Conservation (phyloP, 2,797 vertebrate species). For the Anableps anableps region DNA sequence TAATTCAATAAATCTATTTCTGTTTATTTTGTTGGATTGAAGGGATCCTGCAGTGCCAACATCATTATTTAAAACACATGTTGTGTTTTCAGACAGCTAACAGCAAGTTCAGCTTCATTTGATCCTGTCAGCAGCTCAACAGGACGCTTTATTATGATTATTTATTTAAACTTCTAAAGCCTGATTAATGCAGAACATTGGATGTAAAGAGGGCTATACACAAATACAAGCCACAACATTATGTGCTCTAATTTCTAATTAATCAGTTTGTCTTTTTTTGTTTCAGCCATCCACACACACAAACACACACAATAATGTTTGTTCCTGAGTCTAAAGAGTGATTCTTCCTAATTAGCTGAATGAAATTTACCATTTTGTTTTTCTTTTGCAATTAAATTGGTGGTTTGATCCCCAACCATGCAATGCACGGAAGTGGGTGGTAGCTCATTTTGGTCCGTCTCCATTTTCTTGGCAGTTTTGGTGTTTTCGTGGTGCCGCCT, state of each 20-base stretch:
- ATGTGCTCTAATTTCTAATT: background rate
- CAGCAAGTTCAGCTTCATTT: background rate
- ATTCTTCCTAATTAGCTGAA: conserved; percentile 13
- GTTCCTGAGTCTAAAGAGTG: background rate
- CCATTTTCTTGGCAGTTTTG: background rate
- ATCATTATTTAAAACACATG: background rate
- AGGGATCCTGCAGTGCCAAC: background rate
- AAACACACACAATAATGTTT: background rate
- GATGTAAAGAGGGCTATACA: background rate
- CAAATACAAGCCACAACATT: background rate
- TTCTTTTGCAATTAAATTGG: background rate
- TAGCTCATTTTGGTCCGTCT: background rate
- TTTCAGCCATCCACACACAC: background rate
- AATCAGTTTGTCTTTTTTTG: background rate
- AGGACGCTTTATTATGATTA: background rate
- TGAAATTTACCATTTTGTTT: conserved; percentile 32
- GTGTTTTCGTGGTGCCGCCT: background rate
- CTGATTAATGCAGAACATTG: background rate
- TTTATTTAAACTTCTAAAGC: background rate
- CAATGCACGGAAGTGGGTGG: background rate
- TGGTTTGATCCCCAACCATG: background rate
- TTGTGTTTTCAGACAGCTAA: background rate
- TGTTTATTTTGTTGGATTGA: background rate
- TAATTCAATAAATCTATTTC: background rate
- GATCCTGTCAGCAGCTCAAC: background rate